Evolutionary conservation across 2,113 vertebrate genomes (phyloP), one percentile per base, ranked within the genome.

Genomic region (Cinclus cinclus): DNA sequence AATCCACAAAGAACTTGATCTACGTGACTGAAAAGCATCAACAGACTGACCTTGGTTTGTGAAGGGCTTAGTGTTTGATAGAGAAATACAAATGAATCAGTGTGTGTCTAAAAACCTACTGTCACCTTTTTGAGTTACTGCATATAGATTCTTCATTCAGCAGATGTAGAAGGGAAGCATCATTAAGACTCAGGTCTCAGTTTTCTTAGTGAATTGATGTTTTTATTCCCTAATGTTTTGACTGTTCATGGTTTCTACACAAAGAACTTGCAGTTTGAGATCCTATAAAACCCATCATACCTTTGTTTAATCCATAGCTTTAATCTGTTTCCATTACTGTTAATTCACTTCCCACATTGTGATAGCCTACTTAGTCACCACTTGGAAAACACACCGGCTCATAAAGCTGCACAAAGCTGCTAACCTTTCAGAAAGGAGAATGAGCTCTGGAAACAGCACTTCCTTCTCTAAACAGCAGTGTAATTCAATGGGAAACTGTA

Each of bases 401-500:
- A 46, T 93, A 91, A 92, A 96, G 76, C 56, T 90, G 55, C 64
- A 64, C 47, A 87, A 76, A 94, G 87, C 64, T 77, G 70, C 94
- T 93, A 80, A 19, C 42, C 59, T 92, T 93, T 90, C 60, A 91
- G 77, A 50, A 81, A 87, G 83, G 76, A 85, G 69, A 83, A 78
- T 39, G n/a, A 55, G 35, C 64, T 13, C n/a, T 90, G 73, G 70
- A 82, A 88, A 83, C 68, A 85, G 46, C 53, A 83, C 35, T 93
- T 92, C 83, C 91, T 95, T 95, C 56, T 95, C 58, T 60, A 89
- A 95, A 92, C 50, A 71, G 62, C 5, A 0, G 41, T 55, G 52
- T 69, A 75, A 75, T 89, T 93, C 91, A 84, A 62, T 77, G 90
- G 69, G 74, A 94, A 86, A 89, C n/a, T 80, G 58, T 63, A 95